A percentile compares a stretch with the other conserved stretches of the same genome.
phyloP scores from a whole-genome alignment of 2,113 vertebrate genomes.

The Gymnocephalus cernua region DNA sequence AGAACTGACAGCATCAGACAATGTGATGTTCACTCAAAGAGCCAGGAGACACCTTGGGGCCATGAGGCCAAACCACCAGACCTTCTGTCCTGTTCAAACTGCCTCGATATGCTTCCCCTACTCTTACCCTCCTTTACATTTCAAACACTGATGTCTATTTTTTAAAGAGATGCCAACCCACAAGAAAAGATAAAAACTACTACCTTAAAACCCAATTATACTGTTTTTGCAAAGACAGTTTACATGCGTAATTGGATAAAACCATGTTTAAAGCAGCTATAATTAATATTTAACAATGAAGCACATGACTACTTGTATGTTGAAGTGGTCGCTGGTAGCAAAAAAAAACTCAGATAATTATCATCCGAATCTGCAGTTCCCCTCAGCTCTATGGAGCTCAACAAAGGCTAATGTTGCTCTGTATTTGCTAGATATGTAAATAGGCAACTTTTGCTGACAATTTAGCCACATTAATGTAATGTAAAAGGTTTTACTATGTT shows the following conservation, averaged over 20 bases:
- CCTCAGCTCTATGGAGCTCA: not conserved
- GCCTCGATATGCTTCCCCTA: conserved; percentile 3
- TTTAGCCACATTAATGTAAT: not conserved
- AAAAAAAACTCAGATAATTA: not conserved
- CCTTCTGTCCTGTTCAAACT: conserved; percentile 44
- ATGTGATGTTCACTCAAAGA: conserved; percentile 78
- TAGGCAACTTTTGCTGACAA: not conserved
- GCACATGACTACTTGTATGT: not conserved
- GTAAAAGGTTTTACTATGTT: not conserved
- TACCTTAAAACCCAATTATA: not conserved
- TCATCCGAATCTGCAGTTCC: not conserved
- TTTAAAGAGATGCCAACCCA: not conserved
- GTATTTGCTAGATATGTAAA: not conserved
- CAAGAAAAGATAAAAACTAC: not conserved
- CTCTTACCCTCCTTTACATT: conserved; percentile 7
- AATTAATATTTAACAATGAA: not conserved
- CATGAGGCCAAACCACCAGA: conserved; percentile 59
- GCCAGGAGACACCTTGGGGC: conserved; percentile 70
- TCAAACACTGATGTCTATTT: not conserved
- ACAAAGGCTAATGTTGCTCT: not conserved
- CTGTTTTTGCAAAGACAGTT: not conserved
- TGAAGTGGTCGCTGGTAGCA: too few relatives aligned
- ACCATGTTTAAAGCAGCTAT: not conserved
- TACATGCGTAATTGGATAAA: not conserved
- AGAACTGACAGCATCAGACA: conserved; percentile 81